Evolutionary conservation across 2,113 vertebrate species (phyloP).

Genomic region (Paedocypris sp.): DNA sequence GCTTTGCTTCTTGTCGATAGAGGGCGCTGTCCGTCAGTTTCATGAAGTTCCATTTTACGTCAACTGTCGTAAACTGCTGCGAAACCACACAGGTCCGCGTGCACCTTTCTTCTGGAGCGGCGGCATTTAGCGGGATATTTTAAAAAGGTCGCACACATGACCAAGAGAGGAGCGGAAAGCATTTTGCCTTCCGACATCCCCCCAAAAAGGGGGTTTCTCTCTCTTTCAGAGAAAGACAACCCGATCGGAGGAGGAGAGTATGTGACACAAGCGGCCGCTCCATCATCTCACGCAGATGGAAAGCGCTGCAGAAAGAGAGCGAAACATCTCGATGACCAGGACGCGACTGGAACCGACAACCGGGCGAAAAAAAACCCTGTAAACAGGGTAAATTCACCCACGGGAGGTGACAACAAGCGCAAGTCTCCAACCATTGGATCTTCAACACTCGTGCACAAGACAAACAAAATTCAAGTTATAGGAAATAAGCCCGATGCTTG

Average conservation of each 20-base stretch:
- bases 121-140: no score
- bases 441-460: no score
- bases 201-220: slow-evolving; percentile 36
- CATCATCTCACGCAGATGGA: slow-evolving; percentile 26
- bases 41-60: background rate
- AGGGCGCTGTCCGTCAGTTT: background rate
- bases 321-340: slow-evolving; percentile 11
- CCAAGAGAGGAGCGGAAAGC: slow-evolving; percentile 52
- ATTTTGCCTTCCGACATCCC: slow-evolving; percentile 25
- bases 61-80: background rate
- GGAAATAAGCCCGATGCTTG: no score
- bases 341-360: background rate
- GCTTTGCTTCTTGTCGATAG: background rate
- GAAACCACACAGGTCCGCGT: background rate
- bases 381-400: background rate
- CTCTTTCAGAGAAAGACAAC: slow-evolving; percentile 21
- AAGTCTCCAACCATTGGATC: slow-evolving; percentile 40
- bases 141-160: slow-evolving; percentile 43
- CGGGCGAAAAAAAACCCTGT: background rate
- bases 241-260: slow-evolving; percentile 27
- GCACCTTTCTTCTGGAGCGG: no score
- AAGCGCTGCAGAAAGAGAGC: slow-evolving; percentile 49
- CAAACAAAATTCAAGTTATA: no score
- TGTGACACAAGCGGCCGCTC: slow-evolving; percentile 13
- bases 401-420: background rate